These are phyloP conservation scores for Protobothrops flavoviridis DNA, from an alignment of 2,113 vertebrate species.

Conservation along the genomic window DNA sequence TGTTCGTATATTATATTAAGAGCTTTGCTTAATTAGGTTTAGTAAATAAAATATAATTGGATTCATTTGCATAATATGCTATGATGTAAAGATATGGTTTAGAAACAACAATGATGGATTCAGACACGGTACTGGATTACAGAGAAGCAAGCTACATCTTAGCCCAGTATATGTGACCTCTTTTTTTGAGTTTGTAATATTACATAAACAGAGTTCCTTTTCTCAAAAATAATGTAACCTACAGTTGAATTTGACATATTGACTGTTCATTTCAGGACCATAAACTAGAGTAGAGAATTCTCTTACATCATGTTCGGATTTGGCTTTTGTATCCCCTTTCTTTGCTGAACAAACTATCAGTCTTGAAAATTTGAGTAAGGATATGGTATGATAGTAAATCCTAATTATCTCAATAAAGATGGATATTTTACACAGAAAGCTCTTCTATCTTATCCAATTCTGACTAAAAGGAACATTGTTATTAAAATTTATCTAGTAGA, in stretches of 20 bases:
- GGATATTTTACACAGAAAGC: not conserved
- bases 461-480: not conserved
- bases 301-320: not conserved
- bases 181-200: not conserved
- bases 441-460: not conserved
- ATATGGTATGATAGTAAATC: not conserved
- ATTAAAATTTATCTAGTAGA: not conserved
- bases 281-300: not conserved
- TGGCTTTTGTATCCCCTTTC: not conserved
- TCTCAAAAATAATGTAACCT: not conserved
- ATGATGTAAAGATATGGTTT: not conserved
- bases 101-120: not conserved
- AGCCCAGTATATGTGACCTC: not conserved
- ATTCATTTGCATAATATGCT: not conserved
- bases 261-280: not conserved
- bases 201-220: slow-evolving; percentile 25
- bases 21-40: not conserved
- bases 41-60: not conserved
- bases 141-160: not conserved
- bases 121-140: not conserved
- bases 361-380: not conserved
- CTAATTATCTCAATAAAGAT: not conserved
- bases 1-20: not conserved
- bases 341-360: not conserved
- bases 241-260: not conserved